Percentiles rank a stretch among this genome's conserved stretches.
Conservation (phyloP, 1,140 invertebrate genomes). For the Sycophila sp. region DNA sequence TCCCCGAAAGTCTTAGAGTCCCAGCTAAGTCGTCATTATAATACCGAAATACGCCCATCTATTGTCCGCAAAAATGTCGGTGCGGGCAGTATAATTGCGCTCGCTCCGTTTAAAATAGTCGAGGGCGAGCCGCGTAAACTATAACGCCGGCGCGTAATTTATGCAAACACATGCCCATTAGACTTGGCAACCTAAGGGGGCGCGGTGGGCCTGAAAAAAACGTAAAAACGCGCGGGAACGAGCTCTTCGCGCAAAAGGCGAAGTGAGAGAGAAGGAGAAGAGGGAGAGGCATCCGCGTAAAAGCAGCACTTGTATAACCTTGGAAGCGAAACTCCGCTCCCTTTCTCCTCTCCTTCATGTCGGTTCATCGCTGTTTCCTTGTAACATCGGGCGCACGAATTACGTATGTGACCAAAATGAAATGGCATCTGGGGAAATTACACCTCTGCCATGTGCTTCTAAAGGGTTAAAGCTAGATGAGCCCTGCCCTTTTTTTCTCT, state of each 20-base stretch:
- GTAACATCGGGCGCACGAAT: not conserved
- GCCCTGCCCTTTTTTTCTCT: not conserved
- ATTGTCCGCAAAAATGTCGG: not conserved
- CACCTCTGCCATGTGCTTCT: not conserved
- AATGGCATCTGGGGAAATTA: constrained; percentile 21
- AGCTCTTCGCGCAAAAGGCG: not conserved
- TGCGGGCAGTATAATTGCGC: not conserved
- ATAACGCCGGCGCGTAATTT: constrained; percentile 17
- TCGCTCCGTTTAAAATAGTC: constrained; percentile 21
- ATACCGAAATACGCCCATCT: constrained; percentile 12
- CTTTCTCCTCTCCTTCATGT: not conserved
- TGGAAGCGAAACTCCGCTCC: not conserved
- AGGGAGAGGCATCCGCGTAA: not conserved
- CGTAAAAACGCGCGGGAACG: not conserved
- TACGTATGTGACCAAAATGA: constrained; percentile 19
- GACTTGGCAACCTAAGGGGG: not conserved
- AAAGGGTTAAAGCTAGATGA: not conserved
- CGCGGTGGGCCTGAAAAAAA: not conserved
- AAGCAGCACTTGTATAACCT: not conserved
- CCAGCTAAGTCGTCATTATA: constrained; percentile 23
- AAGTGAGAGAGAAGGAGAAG: not conserved
- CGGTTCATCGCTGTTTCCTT: too few species aligned
- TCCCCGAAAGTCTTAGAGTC: not conserved
- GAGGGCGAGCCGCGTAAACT: not conserved
- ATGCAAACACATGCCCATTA: constrained; percentile 24